Percentiles rank a stretch among this genome's conserved stretches.
These are phyloP conservation scores for Xanthorhoe spadicearia DNA, from an alignment of 2,888 invertebrate species.

Conservation along the genomic window DNA sequence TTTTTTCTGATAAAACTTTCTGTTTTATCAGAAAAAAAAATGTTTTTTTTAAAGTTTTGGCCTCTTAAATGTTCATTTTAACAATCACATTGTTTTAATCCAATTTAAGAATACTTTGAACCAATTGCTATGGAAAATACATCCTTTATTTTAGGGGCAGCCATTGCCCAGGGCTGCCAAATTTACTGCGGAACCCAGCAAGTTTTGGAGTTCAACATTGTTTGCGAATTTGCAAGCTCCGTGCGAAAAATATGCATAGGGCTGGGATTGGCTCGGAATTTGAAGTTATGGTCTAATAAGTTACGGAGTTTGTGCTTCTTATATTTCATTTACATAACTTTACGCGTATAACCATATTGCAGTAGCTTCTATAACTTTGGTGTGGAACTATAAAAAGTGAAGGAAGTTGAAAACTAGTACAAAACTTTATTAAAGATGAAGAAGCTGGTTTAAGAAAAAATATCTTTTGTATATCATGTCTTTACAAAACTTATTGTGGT, in stretches of 20 bases:
- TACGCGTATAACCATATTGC: neutral
- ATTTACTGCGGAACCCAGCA: conserved; percentile 47
- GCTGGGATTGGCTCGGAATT: conserved; percentile 26
- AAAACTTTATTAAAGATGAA: too few species aligned
- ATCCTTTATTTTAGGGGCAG: conserved; percentile 21
- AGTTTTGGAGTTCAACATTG: conserved; percentile 44
- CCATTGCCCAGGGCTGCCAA: conserved; percentile 47
- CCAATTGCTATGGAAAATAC: neutral
- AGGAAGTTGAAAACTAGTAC: too few species aligned
- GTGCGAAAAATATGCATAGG: conserved; percentile 40
- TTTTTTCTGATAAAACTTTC: too few species aligned
- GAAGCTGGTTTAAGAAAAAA: too few species aligned
- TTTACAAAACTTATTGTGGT: too few species aligned
- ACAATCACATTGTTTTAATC: too few species aligned
- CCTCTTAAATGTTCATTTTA: too few species aligned
- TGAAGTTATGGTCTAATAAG: conserved; percentile 17
- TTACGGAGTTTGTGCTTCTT: neutral
- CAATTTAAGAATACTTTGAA: neutral
- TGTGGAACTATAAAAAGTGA: neutral
- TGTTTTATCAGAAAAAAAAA: too few species aligned
- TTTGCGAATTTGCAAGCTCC: conserved; percentile 41
- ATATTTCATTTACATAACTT: neutral
- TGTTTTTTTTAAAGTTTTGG: neutral
- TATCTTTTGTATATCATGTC: too few species aligned
- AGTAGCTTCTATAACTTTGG: neutral